Evolutionary conservation across 2,797 vertebrate genomes (phyloP), one percentile per base, ranked within the genome.

Genomic region (Chiroxiphia lanceolata): DNA sequence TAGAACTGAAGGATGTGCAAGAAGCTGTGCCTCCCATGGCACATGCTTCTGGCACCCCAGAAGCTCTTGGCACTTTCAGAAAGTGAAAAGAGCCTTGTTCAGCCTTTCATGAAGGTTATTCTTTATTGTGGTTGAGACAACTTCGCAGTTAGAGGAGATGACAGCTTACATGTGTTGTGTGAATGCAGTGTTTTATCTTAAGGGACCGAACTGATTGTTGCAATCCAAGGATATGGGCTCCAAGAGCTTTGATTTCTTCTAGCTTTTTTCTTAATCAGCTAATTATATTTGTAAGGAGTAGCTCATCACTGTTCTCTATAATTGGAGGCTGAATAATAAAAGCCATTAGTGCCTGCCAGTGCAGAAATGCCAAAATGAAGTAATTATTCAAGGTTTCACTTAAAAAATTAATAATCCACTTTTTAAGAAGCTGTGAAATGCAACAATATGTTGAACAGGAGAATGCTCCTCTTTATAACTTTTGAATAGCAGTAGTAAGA

Each of bases 111-210:
- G 53, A 95, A 89, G 11, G 3, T 83, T 76, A 11, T 77, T 90
- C 89, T 96, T 97, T 78, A 44, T 79, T 92, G 74, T 94, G 76
- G 68, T 83, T 93, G 63, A 85, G 78, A 72, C 77, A 94, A 38
- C 42, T 75, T 89, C 74, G 77, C 83, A 96, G 84, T 95, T 79
- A 60, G 78, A 71, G 67, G 90, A 91, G 93, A 61, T 94, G 90
- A 91, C 87, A 88, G 59, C 63, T 92, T 96, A 83, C 47, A 64
- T 69, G 64, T 88, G 92, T 92, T 94, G 48, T 82, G 48, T 8
- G 53, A 91, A 94, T 83, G 72, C 88, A 67, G 29, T 95, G 65
- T 78, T 93, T 89, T 93, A 82, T 94, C 50, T 87, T 74, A 76
- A 93, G 69, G 68, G 42, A 36, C 9, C 83, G 86, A 85, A 81